phyloP scores from a whole-genome alignment of 2,113 vertebrate species.

The Taxidea taxus region DNA sequence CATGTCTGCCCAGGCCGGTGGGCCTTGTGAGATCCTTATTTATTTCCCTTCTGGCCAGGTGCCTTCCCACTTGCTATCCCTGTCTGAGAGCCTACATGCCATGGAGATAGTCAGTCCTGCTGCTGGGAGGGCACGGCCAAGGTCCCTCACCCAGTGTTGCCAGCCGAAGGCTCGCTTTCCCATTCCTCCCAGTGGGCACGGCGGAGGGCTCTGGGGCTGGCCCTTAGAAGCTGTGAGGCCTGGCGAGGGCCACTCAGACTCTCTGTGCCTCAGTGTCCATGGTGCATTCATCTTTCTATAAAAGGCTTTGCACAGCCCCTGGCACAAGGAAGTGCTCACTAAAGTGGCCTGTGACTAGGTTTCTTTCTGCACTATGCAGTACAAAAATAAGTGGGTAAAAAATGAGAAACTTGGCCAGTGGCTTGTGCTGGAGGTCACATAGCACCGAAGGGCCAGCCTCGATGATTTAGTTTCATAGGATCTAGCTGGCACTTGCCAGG shows the following conservation, averaged over 20 bases:
- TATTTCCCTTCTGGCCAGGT: rapidly evolving
- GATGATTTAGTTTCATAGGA: not conserved
- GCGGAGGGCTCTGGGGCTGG: not conserved
- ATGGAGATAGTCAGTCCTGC: not conserved
- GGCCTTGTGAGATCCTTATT: not conserved
- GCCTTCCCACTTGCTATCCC: rapidly evolving
- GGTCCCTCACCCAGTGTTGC: no score
- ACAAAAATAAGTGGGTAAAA: not conserved
- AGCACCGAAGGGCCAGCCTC: not conserved
- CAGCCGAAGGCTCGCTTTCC: rapidly evolving
- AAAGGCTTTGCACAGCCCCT: not conserved
- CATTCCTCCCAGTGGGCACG: rapidly evolving
- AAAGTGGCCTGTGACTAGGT: not conserved
- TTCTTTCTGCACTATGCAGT: not conserved
- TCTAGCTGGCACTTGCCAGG: not conserved
- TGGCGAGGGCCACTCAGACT: not conserved
- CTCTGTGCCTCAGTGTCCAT: not conserved
- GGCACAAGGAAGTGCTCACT: not conserved
- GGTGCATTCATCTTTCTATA: not conserved
- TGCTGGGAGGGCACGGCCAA: rapidly evolving
- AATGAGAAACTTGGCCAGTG: not conserved
- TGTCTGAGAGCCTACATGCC: not conserved
- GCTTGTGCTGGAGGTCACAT: not conserved
- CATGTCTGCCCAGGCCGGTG: not conserved
- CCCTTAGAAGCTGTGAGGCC: not conserved